A percentile compares a stretch with the other conserved stretches of the same genome.
Evolutionary conservation across 1,140 invertebrate species (phyloP).

Genomic region (Holcopasites calliopsidis): DNA sequence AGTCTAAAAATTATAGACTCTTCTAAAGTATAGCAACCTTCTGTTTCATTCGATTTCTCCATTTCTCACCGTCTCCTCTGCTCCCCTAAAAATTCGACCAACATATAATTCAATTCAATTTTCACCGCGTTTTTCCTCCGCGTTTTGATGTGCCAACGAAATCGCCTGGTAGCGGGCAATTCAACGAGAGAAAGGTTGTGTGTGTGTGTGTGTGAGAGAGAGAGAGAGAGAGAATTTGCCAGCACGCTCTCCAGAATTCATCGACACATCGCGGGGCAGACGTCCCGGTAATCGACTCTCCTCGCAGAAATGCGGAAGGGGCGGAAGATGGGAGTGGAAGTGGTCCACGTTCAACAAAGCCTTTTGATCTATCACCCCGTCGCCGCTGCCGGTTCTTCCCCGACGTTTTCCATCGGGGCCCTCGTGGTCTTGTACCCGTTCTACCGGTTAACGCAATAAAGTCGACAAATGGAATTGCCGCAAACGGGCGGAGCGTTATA

Average conservation of each 20-base stretch:
- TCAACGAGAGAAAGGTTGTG: too few relatives aligned
- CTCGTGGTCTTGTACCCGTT: slow-evolving; percentile 28
- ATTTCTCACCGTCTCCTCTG: not conserved
- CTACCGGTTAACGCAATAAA: slow-evolving; percentile 59
- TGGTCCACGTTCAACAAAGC: slow-evolving; percentile 29
- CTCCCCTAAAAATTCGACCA: not conserved
- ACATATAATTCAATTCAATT: not conserved
- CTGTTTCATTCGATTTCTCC: too few relatives aligned
- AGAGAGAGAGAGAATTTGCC: not conserved
- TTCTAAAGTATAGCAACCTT: too few relatives aligned
- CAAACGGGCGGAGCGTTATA: slow-evolving; percentile 57
- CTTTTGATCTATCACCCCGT: slow-evolving; percentile 53
- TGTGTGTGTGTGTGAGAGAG: too few relatives aligned
- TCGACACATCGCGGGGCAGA: slow-evolving; percentile 16
- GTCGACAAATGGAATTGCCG: slow-evolving; percentile 62
- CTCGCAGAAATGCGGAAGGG: not conserved
- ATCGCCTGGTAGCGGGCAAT: too few relatives aligned
- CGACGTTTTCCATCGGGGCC: slow-evolving; percentile 23
- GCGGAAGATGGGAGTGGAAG: not conserved
- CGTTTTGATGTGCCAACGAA: too few relatives aligned
- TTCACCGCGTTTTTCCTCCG: not conserved
- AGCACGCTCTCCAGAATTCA: not conserved
- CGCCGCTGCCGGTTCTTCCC: slow-evolving; percentile 21
- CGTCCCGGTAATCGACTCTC: slow-evolving; percentile 35
- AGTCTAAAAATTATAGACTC: too few relatives aligned